Evolutionary conservation across 1,140 invertebrate species (phyloP), one percentile per base, ranked within the genome.

Genomic region (Rhyzopertha dominica): DNA sequence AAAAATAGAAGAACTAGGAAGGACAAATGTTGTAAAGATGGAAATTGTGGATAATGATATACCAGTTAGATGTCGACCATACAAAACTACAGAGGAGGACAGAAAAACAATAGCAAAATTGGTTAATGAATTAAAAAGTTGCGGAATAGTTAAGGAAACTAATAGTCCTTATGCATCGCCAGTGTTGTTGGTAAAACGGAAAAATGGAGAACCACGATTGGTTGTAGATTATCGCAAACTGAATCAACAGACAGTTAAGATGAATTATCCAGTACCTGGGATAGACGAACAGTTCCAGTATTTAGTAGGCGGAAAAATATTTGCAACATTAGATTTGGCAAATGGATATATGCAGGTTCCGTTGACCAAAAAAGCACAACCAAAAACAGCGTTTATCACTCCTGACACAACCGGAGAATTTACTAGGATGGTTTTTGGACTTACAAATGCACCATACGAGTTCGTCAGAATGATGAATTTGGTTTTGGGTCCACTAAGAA

Each of bases 321-420:
- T 59, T 45, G 53, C 45, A 20, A 51, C 42, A 4, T 26, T 50
- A 7, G 51, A 62, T 49, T 19, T 63, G 2, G 49, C 22, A 17
- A 25, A 31, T 14, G 49, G 47, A n/a, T 60, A 53, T 32, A 40
- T 53, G 13, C 55, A 58, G 17, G 45, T 61, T 0, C 53, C 45
- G 8, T 14, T 68, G 1, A 44, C 70, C 1, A 58, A 65, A 31
- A 46, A 55, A 18, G 49, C 62, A 1, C 61, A 63, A 45, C 60
- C 49, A 14, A 49, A 63, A 19, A 69, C 66, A 7, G 66, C 58
- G 0, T 70, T 70, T 32, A 59, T 69, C 4, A 70, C 66, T 0
- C 62, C 58, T 0, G 62, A 63, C 35, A 56, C 38, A 1, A 62
- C 61, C 22, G 75, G 68, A 34, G 69, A 73, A 45, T 73, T 63